Evolutionary conservation across 2,113 vertebrate genomes (phyloP).

Genomic region (Hepsetus odoe): DNA sequence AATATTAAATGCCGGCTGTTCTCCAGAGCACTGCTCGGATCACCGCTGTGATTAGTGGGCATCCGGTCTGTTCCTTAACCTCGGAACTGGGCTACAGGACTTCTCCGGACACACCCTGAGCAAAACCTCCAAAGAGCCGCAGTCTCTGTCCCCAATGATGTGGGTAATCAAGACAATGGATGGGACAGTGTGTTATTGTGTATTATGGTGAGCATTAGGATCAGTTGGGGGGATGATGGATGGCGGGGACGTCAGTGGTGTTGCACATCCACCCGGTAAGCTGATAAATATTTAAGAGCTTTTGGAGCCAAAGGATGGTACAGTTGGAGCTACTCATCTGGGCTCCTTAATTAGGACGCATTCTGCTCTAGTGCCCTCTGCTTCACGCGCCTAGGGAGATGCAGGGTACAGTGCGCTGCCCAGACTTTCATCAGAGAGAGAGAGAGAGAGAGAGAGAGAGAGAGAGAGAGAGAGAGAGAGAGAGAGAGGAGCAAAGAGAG

Average conservation of each 20-base stretch:
- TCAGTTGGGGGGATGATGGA: slow-evolving; percentile 30
- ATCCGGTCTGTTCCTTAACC: slow-evolving; percentile 53
- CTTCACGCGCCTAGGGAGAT: slow-evolving; percentile 44
- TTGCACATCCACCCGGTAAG: slow-evolving; percentile 55
- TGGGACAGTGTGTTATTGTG: not conserved
- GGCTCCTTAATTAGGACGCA: slow-evolving; percentile 60
- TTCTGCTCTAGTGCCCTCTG: slow-evolving; percentile 61
- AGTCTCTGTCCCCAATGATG: not conserved
- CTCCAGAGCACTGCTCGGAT: slow-evolving; percentile 52
- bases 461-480: slow-evolving; percentile 39
- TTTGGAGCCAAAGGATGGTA: slow-evolving; percentile 52
- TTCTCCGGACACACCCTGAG: slow-evolving; percentile 41
- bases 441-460: slow-evolving; percentile 19
- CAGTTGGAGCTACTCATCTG: slow-evolving; percentile 53
- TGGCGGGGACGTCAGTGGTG: slow-evolving; percentile 31
- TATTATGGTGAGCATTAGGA: slow-evolving; percentile 42
- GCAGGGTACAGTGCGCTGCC: slow-evolving; percentile 37
- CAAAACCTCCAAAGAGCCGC: slow-evolving; percentile 19
- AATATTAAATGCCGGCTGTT: slow-evolving; percentile 54
- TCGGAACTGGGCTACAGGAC: slow-evolving; percentile 27
- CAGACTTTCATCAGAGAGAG: slow-evolving; percentile 39
- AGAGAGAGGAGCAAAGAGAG: slow-evolving; percentile 26
- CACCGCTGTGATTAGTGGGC: slow-evolving; percentile 53
- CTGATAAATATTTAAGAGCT: slow-evolving; percentile 62
- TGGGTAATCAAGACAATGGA: not conserved